phyloP scores from a whole-genome alignment of 2,888 invertebrate species.

The Tineola bisselliella region DNA sequence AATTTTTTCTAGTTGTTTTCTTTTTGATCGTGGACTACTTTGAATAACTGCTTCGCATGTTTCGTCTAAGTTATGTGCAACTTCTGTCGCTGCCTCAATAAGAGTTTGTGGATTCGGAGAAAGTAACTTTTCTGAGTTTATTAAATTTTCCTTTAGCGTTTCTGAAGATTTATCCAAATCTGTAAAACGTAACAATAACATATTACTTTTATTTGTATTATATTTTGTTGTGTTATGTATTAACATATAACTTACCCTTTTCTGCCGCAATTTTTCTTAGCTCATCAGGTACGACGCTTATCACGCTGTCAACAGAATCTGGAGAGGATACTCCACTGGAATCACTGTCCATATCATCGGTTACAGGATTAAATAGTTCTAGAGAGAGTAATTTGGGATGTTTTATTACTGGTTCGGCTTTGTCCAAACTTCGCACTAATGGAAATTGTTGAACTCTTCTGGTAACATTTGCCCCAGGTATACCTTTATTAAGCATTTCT shows the following conservation, averaged over 20 bases:
- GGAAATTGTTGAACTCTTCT: conserved; percentile 66
- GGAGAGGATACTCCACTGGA: conserved; percentile 89
- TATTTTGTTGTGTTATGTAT: neutral
- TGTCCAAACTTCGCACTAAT: conserved; percentile 73
- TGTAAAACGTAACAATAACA: neutral
- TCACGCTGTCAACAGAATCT: conserved; percentile 87
- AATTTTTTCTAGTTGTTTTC: conserved; percentile 58
- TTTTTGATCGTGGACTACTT: conserved; percentile 66
- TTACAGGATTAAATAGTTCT: conserved; percentile 90
- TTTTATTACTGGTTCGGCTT: conserved; percentile 71
- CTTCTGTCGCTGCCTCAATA: conserved; percentile 73
- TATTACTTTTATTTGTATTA: neutral
- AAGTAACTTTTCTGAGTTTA: conserved; percentile 27
- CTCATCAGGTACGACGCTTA: conserved; percentile 77
- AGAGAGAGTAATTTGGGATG: conserved; percentile 80
- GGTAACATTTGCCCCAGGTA: conserved; percentile 66
- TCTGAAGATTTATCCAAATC: conserved; percentile 27
- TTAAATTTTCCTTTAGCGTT: conserved; percentile 30
- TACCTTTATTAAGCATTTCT: conserved; percentile 74
- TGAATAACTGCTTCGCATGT: conserved; percentile 75
- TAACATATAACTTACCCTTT: conserved; percentile 42
- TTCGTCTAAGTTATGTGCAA: conserved; percentile 73
- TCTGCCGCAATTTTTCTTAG: conserved; percentile 51
- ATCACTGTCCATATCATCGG: conserved; percentile 90
- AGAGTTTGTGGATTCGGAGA: conserved; percentile 54